Evolutionary conservation across 2,888 invertebrate species (phyloP).

Genomic region (Agrilus mali): DNA sequence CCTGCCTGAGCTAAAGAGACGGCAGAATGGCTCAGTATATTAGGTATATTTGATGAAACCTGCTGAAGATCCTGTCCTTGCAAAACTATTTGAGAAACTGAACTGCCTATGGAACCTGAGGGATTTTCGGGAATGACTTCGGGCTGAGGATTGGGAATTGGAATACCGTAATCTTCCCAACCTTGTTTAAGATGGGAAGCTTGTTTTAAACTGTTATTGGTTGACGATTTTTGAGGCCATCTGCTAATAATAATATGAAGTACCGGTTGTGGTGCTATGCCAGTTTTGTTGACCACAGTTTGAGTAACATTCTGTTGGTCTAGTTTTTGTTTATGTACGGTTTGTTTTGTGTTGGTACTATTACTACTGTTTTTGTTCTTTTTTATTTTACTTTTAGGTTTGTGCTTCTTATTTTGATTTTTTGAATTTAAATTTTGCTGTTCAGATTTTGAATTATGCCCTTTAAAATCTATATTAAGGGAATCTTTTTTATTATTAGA

Average conservation of each 20-base stretch:
- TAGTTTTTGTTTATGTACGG: slow-evolving; percentile 12
- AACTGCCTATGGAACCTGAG: slow-evolving; percentile 19
- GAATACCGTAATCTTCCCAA: slow-evolving; percentile 30
- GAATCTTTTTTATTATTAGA: too few relatives aligned
- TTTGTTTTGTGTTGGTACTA: background rate
- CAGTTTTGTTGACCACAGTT: slow-evolving; percentile 1
- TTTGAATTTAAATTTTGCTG: background rate
- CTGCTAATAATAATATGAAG: slow-evolving; percentile 36
- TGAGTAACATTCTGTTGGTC: slow-evolving; percentile 5
- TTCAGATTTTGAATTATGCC: too few relatives aligned
- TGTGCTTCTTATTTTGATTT: background rate
- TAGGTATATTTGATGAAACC: too few relatives aligned
- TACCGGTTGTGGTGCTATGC: slow-evolving; percentile 20
- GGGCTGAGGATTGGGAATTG: slow-evolving; percentile 23
- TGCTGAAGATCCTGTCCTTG: slow-evolving; percentile 9
- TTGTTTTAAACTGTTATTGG: slow-evolving; percentile 32
- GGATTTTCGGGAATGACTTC: slow-evolving; percentile 18
- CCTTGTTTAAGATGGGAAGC: slow-evolving; percentile 21
- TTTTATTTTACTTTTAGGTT: background rate
- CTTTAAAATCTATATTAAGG: too few relatives aligned
- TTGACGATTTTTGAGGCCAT: slow-evolving; percentile 40
- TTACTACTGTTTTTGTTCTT: background rate
- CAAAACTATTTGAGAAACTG: slow-evolving; percentile 23
- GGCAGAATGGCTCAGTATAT: too few relatives aligned
- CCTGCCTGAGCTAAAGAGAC: too few relatives aligned